Evolutionary conservation across 2,797 vertebrate genomes (phyloP).

Genomic region (Hemibagrus guttatus): DNA sequence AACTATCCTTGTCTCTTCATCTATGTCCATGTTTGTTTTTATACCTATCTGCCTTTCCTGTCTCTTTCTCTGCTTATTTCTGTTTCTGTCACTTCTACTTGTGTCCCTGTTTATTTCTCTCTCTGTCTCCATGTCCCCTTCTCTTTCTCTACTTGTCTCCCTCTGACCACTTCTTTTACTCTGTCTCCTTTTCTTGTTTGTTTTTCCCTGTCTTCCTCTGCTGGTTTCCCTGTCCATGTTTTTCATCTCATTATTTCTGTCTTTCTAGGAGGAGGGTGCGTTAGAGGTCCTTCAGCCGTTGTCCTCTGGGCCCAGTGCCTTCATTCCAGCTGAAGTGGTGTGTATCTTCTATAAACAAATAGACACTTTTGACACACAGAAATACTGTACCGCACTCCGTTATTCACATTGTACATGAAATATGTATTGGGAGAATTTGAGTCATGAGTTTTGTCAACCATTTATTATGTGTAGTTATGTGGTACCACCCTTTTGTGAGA

Average conservation of each 20-base stretch:
- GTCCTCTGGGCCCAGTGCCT: slow-evolving; percentile 72
- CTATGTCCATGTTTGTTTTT: background rate
- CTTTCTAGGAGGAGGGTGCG: slow-evolving; percentile 65
- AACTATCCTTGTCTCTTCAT: background rate
- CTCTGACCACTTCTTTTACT: background rate
- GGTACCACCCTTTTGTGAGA: background rate
- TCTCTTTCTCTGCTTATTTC: background rate
- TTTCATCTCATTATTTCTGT: background rate
- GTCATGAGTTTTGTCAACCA: background rate
- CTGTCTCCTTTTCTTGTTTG: background rate
- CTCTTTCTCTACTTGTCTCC: background rate
- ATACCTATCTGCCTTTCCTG: background rate
- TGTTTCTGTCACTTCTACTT: background rate
- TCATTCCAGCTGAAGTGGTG: slow-evolving; percentile 78
- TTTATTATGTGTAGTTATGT: background rate
- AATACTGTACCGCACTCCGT: background rate
- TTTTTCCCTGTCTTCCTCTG: background rate
- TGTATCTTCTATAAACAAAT: slow-evolving; percentile 18
- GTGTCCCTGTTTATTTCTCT: background rate
- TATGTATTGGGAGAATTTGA: background rate
- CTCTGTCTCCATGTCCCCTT: background rate
- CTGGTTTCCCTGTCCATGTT: background rate
- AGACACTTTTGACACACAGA: background rate
- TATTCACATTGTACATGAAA: background rate
- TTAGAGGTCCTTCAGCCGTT: slow-evolving; percentile 58